Evolutionary conservation across 2,888 invertebrate species (phyloP), one percentile per base, ranked within the genome.

Genomic region (Aplocera efformata): DNA sequence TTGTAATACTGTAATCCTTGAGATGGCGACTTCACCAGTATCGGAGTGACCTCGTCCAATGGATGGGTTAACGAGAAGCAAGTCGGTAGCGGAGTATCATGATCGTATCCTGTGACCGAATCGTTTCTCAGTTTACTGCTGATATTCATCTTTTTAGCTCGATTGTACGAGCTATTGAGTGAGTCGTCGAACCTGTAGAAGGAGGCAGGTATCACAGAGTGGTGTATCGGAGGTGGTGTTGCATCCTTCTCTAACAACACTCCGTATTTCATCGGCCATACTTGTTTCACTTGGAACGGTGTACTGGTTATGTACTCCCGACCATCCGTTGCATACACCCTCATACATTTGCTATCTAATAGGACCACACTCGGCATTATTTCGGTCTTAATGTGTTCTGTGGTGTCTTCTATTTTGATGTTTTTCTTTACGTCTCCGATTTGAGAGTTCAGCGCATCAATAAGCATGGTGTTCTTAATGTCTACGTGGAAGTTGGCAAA

Each of bases 1-100:
- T 90, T 91, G 45, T 92, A 89, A 56, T 92, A 90, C 37, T 90
- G 90, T 0, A 91, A 68, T 0, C 86, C 84, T 39, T 88, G 88
- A 1, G 79, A 82, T 45, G 91, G 89, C 8, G 93, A 91, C 65
- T 93, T 94, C 47, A 93, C 89, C 5, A 95, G 79, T 22, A 98
- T 91, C 0, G 98, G 98, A 38, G 94, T 93, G 13, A 97, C 93
- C 79, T 98, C 98, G 73, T 98, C 96, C 35, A 98, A 80, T 0
- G 98, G 98, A 89, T 98, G 97, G 0, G 94, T 90, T 42, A 98
- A 79, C 6, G 96, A 96, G 75, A 96, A 98, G 31, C 97, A 90
- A 0, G 94, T 92, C 0, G 97, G 95, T 64, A 94, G 88, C 0
- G 88, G 83, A 32, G 90, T 84, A 25, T 89, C 88, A n/a, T 76